Evolutionary conservation across 2,888 invertebrate species (phyloP).

Genomic region (Perdita meconis): DNA sequence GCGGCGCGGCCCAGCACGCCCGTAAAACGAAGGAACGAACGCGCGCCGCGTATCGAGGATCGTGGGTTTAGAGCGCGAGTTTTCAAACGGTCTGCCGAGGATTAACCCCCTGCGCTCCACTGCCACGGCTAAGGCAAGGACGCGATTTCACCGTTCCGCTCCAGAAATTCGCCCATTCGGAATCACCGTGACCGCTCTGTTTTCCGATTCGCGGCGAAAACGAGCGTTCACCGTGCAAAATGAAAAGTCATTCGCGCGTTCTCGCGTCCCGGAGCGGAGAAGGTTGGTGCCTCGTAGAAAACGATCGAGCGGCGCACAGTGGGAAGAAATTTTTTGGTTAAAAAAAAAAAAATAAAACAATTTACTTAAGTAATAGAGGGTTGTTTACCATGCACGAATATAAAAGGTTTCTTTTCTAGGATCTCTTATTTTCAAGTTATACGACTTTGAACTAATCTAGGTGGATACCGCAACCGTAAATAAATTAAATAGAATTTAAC

Average conservation of each 20-base stretch:
- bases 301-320: background rate
- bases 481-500: too few relatives aligned
- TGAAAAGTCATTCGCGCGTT: background rate
- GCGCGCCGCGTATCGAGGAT: background rate
- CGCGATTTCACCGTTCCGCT: conserved; percentile 59
- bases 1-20: background rate
- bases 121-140: conserved; percentile 53
- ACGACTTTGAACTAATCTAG: too few relatives aligned
- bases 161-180: conserved; percentile 30
- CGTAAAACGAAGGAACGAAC: background rate
- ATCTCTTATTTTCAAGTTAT: too few relatives aligned
- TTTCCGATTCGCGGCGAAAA: conserved; percentile 1
- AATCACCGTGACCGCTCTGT: conserved; percentile 22
- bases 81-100: conserved; percentile 15
- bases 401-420: too few relatives aligned
- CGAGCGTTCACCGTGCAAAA: background rate
- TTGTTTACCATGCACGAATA: too few relatives aligned
- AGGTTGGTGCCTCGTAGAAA: background rate
- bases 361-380: too few relatives aligned
- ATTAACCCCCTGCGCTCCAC: conserved; percentile 30
- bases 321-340: too few relatives aligned
- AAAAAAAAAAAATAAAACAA: too few relatives aligned
- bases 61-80: background rate
- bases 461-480: too few relatives aligned
- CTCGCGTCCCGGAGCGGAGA: background rate